phyloP scores from a whole-genome alignment of 2,888 invertebrate genomes.

The Xanthostigma xanthostigma region DNA sequence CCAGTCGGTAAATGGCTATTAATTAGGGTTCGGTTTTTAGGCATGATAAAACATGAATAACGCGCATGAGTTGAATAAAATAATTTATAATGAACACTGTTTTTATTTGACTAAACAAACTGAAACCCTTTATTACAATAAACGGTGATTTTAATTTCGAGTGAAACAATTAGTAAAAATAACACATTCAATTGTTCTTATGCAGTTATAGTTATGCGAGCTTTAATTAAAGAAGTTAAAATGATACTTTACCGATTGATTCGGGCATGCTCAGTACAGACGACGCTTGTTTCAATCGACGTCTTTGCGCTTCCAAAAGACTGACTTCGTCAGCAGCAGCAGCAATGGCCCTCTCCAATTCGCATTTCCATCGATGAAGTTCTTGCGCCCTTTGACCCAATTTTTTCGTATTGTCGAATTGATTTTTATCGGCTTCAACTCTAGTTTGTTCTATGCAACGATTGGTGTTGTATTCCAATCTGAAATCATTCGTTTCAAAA shows the following conservation, averaged over 20 bases:
- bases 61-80: no score
- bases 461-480: constrained; percentile 43
- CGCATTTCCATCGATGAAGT: constrained; percentile 59
- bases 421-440: constrained; percentile 49
- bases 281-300: constrained; percentile 50
- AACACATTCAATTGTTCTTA: background rate
- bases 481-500: constrained; percentile 13
- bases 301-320: constrained; percentile 48
- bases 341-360: constrained; percentile 52
- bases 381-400: constrained; percentile 50
- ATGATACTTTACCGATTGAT: constrained; percentile 37
- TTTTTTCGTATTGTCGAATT: constrained; percentile 48
- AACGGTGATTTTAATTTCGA: no score
- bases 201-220: no score
- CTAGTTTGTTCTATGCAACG: constrained; percentile 48
- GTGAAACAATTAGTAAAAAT: no score
- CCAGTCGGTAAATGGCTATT: no score
- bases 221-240: background rate
- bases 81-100: no score
- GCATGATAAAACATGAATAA: no score
- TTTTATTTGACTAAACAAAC: no score
- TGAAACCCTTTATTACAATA: no score
- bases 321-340: constrained; percentile 56
- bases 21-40: no score
- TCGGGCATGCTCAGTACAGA: constrained; percentile 53